Percentiles rank a stretch among this genome's conserved stretches.
phyloP scores from a whole-genome alignment of 2,888 invertebrate genomes.

The Chydorus sphaericus region DNA sequence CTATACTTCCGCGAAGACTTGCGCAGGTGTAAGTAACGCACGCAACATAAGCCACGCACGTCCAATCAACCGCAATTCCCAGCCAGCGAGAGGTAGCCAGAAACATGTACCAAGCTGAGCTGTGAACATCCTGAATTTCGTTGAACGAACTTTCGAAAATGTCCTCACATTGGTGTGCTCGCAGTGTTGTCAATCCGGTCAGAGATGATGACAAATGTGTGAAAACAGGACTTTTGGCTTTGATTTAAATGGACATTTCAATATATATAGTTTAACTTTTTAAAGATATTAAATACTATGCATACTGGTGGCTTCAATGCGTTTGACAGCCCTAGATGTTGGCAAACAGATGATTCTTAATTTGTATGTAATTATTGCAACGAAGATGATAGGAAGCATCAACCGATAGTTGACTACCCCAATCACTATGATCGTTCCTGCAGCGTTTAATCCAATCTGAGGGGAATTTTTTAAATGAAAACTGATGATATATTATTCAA shows the following conservation, averaged over 20 bases:
- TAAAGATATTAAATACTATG: background rate
- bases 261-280: background rate
- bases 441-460: constrained; percentile 22
- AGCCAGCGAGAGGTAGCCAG: constrained; percentile 82
- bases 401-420: constrained; percentile 30
- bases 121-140: constrained; percentile 41
- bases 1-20: constrained; percentile 39
- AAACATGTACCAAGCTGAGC: constrained; percentile 83
- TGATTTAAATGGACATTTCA: background rate
- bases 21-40: constrained; percentile 76
- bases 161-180: constrained; percentile 31
- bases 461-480: too few relatives aligned
- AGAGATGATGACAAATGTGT: constrained; percentile 65
- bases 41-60: constrained; percentile 72
- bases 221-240: constrained; percentile 37
- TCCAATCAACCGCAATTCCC: constrained; percentile 79
- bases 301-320: constrained; percentile 35
- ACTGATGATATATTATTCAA: too few relatives aligned
- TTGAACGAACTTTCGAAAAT: constrained; percentile 30
- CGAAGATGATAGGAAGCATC: constrained; percentile 26
- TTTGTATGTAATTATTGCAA: constrained; percentile 28
- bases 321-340: constrained; percentile 33
- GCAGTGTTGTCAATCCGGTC: constrained; percentile 57
- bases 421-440: constrained; percentile 35
- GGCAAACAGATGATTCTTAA: constrained; percentile 31